phyloP scores from a whole-genome alignment of 1,140 invertebrate species.

The Amphibalanus amphitrite region DNA sequence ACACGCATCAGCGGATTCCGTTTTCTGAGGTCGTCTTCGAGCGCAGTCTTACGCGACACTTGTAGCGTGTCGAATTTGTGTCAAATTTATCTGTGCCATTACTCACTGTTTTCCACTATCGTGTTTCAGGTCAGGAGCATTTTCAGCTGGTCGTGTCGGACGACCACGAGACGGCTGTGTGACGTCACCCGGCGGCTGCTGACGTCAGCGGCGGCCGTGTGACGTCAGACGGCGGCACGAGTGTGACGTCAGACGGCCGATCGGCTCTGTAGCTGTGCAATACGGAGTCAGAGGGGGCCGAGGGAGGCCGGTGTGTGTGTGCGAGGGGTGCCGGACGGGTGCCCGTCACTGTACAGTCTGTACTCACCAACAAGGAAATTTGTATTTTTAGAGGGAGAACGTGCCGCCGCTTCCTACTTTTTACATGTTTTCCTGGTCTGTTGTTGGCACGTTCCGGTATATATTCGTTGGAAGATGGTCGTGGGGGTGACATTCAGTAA shows the following conservation, averaged over 20 bases:
- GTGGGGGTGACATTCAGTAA: neutral
- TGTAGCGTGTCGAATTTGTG: neutral
- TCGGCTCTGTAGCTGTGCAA: neutral
- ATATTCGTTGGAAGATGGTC: neutral
- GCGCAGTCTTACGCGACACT: too few relatives aligned
- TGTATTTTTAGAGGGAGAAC: neutral
- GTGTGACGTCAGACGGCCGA: neutral
- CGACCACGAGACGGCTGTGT: constrained; percentile 28
- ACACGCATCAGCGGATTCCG: neutral
- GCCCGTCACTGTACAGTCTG: neutral
- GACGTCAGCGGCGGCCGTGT: neutral
- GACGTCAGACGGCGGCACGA: neutral
- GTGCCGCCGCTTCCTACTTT: neutral
- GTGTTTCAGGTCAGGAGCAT: constrained; percentile 26
- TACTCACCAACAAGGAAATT: neutral
- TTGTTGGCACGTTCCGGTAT: neutral
- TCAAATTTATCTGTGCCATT: neutral
- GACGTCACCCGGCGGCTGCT: neutral
- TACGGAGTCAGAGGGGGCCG: neutral
- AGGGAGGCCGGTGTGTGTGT: neutral
- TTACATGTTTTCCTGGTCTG: neutral
- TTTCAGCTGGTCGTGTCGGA: constrained; percentile 28
- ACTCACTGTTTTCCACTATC: neutral
- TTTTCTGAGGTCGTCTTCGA: too few relatives aligned
- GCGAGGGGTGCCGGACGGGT: neutral